These are phyloP conservation scores for Anticlea derivata DNA, from an alignment of 2,888 invertebrate species.

Conservation along the genomic window DNA sequence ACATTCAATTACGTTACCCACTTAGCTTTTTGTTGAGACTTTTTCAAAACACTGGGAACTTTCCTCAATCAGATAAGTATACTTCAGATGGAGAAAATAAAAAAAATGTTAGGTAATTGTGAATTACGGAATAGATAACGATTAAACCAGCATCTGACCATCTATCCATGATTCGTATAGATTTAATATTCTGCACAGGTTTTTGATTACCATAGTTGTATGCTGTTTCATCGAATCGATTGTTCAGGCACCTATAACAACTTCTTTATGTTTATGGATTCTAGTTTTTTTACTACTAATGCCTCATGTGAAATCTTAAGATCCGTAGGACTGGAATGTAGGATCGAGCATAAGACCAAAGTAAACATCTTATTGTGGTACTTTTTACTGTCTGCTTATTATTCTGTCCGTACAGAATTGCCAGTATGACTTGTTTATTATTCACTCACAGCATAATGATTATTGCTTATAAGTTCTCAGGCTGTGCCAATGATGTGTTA, in stretches of 20 bases:
- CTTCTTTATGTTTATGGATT: slow-evolving; percentile 15
- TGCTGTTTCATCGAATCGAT: slow-evolving; percentile 57
- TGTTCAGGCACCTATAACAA: slow-evolving; percentile 39
- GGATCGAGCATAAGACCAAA: slow-evolving; percentile 6
- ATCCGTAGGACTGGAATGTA: slow-evolving; percentile 12
- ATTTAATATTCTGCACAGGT: slow-evolving; percentile 53
- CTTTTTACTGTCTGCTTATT: slow-evolving; percentile 16
- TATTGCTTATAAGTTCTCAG: neutral
- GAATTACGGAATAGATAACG: slow-evolving; percentile 28
- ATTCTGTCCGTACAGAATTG: neutral
- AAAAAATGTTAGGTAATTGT: slow-evolving; percentile 33
- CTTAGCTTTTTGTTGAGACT: slow-evolving; percentile 22
- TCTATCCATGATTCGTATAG: slow-evolving; percentile 38
- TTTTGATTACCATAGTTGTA: slow-evolving; percentile 56
- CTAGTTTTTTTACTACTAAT: slow-evolving; percentile 19
- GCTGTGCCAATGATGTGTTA: too few species aligned
- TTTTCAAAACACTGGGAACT: slow-evolving; percentile 18
- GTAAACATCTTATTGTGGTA: slow-evolving; percentile 7
- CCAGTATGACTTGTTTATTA: slow-evolving; percentile 1
- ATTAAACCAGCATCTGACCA: slow-evolving; percentile 27
- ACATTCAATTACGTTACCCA: slow-evolving; percentile 54
- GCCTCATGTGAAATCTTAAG: slow-evolving; percentile 8
- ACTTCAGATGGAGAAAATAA: slow-evolving; percentile 6
- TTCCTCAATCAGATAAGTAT: slow-evolving; percentile 6
- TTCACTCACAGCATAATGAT: neutral